Percentiles rank a stretch among this genome's conserved stretches.
Evolutionary conservation across 2,888 invertebrate species (phyloP).

Genomic region (Ormyrus labotus): DNA sequence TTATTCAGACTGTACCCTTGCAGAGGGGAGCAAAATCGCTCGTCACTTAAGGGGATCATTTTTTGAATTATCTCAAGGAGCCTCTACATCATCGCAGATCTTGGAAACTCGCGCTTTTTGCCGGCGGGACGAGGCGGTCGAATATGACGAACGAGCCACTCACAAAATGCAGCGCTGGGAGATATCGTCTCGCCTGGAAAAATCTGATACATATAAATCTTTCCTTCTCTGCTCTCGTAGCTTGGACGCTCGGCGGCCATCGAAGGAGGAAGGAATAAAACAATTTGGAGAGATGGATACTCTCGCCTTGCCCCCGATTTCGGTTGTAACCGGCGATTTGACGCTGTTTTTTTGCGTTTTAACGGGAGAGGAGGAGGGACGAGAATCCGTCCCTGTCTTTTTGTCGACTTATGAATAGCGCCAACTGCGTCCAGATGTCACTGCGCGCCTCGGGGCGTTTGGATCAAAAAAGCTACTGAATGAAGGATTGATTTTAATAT

Average conservation of each 20-base stretch:
- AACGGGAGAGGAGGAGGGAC: background rate
- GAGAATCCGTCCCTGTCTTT: background rate
- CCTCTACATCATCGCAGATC: background rate
- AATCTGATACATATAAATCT: conserved; percentile 33
- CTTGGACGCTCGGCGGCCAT: conserved; percentile 6
- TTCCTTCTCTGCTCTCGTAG: background rate
- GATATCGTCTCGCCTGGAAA: conserved; percentile 30
- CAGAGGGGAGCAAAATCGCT: background rate
- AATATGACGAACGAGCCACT: conserved; percentile 41
- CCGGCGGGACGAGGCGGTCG: background rate
- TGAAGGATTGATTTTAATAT: conserved; percentile 45
- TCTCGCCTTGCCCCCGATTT: background rate
- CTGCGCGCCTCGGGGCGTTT: background rate
- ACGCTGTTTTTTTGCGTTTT: background rate
- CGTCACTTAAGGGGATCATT: conserved; percentile 40
- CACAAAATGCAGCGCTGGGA: background rate
- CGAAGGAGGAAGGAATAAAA: conserved; percentile 30
- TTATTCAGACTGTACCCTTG: background rate
- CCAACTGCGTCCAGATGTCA: conserved; percentile 20
- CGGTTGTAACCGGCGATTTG: background rate
- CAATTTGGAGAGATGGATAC: conserved; percentile 25
- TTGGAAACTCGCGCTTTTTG: too few relatives aligned
- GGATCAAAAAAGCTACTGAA: background rate
- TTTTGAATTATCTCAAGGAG: conserved; percentile 28
- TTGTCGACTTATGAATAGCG: conserved; percentile 37